Base-by-base conservation (phyloP, 2,797 vertebrate species). In the Microcaecilia unicolor region DNA sequence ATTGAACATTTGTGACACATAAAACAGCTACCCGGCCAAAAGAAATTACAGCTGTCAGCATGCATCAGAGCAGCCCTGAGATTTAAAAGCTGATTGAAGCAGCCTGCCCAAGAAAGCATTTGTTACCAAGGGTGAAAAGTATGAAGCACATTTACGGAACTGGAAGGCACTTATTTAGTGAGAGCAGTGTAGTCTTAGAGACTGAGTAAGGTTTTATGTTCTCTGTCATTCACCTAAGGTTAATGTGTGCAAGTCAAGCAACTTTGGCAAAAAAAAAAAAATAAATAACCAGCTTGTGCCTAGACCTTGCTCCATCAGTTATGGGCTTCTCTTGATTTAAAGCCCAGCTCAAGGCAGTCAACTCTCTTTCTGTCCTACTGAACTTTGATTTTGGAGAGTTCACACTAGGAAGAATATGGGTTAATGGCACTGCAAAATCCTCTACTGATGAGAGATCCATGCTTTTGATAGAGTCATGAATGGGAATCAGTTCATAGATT, bases 1-100 rank as follows among this genome's bases (percentile, higher is more conserved):
- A 78, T 73, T 83, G 84, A 91, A 63, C 51, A 51, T 71, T 78
- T 73, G 76, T 81, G 88, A 85, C 84, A 88, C 73, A 73, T 76
- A 74, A 84, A 90, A 75, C 72, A 81, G 72, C 60, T 54, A 56
- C 34, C 59, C 67, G 55, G 54, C 63, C 69, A 72, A 84, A 85
- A 88, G 81, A 84, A 84, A 91, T 82, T 85, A 80, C 75, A 75
- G 49, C 74, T 84, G 84, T 86, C 88, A 80, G 71, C 65, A 70
- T 53, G 56, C 54, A 82, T 86, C 34, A 60, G 62, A 43, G 55
- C 67, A 74, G 70, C 66, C 65, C 49, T 64, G n/a, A 77, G 81
- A 87, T 86, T 85, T 85, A 84, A 78, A 70, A 61, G 34, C 27
- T 55, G 51, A 66, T 53, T 41, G 72, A 68, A 70, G 74, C 60